These are phyloP conservation scores for Sorex araneus DNA, from an alignment of 2,113 vertebrate genomes.

Conservation along the genomic window DNA sequence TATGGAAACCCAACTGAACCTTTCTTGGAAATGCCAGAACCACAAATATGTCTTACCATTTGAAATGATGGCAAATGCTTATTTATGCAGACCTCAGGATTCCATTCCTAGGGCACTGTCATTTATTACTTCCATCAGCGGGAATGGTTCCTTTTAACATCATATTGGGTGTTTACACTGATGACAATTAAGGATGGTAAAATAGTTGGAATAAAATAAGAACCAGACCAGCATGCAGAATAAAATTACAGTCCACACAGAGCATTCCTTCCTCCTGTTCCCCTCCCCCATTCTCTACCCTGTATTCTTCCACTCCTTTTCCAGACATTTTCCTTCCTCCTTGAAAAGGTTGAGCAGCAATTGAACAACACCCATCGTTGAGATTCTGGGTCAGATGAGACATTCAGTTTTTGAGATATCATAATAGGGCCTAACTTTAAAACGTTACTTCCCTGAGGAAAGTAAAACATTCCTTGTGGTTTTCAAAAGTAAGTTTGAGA, in stretches of 20 bases:
- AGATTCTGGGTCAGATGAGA: slow-evolving; percentile 36
- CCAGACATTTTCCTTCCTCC: background rate
- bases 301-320: background rate
- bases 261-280: background rate
- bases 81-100: slow-evolving; percentile 75
- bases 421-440: background rate
- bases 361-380: background rate
- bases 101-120: slow-evolving; percentile 77
- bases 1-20: slow-evolving; percentile 74
- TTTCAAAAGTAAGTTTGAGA: slow-evolving; percentile 26
- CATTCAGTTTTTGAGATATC: slow-evolving; percentile 51
- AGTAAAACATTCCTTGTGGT: slow-evolving; percentile 32
- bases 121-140: slow-evolving; percentile 81
- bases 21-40: slow-evolving; percentile 84
- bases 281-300: background rate
- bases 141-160: slow-evolving; percentile 78
- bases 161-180: slow-evolving; percentile 73
- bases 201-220: slow-evolving; percentile 74
- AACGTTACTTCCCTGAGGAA: slow-evolving; percentile 43
- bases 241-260: background rate
- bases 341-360: background rate
- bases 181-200: slow-evolving; percentile 71
- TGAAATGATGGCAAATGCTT: slow-evolving; percentile 68
- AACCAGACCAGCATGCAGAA: background rate
- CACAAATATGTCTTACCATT: slow-evolving; percentile 75